Evolutionary conservation across 2,113 vertebrate species (phyloP), one percentile per base, ranked within the genome.

Genomic region (Pimephales promelas): DNA sequence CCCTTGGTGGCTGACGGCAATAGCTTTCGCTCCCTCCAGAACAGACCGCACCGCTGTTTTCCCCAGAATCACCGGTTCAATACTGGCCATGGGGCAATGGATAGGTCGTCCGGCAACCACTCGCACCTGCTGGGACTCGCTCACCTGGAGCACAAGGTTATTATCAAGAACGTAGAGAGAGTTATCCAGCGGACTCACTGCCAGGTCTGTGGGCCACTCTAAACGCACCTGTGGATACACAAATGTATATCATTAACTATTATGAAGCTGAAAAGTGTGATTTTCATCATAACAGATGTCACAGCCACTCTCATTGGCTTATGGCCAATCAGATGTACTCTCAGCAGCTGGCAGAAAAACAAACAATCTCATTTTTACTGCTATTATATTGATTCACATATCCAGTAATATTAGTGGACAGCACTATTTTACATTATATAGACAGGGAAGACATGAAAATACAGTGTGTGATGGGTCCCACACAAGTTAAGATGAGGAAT

Each of bases 111-210:
- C 98, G 0, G 98, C 98, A 8, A 99, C 95, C 18, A 99, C 98
- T 4, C 96, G 93, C 84, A 99, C 98, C 0, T 97, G 95, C 6
- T 94, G 92, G 52, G 84, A 94, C 89, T 99, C 96, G 1, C 97
- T 97, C 87, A 99, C 96, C 94, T 98, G 97, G 20, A 99, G 94
- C 57, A 99, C 98, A 2, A 99, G 97, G 91, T 98, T 99, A 94
- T 98, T 99, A 95, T 99, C 98, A 85, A 99, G 95, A 71, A 99
- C 95, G 56, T 97, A 99, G 49, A 99, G 93, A 0, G 98, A 99
- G 86, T 99, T 97, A 93, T 99, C 98, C 85, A 99, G 90, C 0
- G 98, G 98, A 91, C 97, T 99, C 87, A 99, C 94, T 0, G 96
- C 95, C 77, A 99, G 96, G 89, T 98, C 98, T 83, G 98, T 98